Evolutionary conservation across 37 sponge, comb jelly and placozoan genomes (phyloP), one percentile per base, ranked within the genome.

Genomic region (Hormiphora californensis): DNA sequence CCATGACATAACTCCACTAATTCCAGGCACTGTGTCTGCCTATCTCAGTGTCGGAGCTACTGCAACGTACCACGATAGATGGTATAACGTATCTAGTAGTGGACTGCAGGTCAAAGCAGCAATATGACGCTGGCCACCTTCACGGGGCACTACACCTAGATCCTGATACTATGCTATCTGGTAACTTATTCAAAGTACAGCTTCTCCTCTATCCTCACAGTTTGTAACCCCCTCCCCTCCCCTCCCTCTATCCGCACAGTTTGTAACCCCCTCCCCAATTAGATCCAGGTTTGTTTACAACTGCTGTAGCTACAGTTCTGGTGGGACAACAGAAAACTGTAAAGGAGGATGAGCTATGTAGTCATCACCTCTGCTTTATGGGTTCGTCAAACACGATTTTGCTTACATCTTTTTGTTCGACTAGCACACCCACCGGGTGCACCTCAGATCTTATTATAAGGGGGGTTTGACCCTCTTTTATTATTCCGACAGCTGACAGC

Each of bases 21-120:
- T 88, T 87, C 28, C 91, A 91, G 41, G 88, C 91, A 23, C 90
- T 94, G 62, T 94, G 94, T 63, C 91, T 94, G 0, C 94, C 94
- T 17, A 90, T 94, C 35, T 87, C 89, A 8, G 43, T 94, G 22
- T 81, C 87, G 87, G 94, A 94, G 63, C 86, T 92, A 53, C 53
- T 94, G 31, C 91, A 93, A 39, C 85, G 39, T 22, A 88, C 88
- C 55, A 88, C 88, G 63, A 65, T 68, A 12, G 55, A 41, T 40
- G 87, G 89, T 39, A 61, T 94, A 23, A 88, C 55, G 49, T 95
- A 92, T 55, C 55, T 89, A 35, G 67, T 95, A 11, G 92, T 95
- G 32, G 96, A 95, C 87, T 93, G 94, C 28, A 87, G 96, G 25
- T 94, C 96, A n/a, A 43, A 89, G 54, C 63, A 91, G 21, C 96